Evolutionary conservation across 2,113 vertebrate genomes (phyloP), one percentile per base, ranked within the genome.

Genomic region (Ageneiosus marmoratus): DNA sequence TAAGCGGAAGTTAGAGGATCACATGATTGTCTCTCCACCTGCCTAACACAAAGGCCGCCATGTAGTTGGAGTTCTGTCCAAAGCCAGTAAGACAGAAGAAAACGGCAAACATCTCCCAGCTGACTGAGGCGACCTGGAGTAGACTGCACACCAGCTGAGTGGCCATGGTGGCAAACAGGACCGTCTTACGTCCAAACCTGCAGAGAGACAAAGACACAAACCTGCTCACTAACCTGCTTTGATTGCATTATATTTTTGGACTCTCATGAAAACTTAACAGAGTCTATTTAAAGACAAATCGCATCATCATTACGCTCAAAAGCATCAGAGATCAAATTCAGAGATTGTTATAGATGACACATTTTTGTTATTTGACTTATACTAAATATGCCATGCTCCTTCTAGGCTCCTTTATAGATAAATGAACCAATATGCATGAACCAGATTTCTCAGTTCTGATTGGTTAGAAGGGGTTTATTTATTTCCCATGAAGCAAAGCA

Each of bases 71-170:
- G 41, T 81, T 86, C 72, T 88, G 89, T 32, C 89, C 88, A 7
- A 90, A 7, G 87, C 89, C 91, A 84, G 86, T 88, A 29, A 91
- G 7, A 69, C 48, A 89, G 86, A 82, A 89, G 37, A 90, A 60
- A 50, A 89, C 2, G 46, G 84, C 80, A 78, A 90, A 91, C 90
- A 91, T 92, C 73, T 84, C n/a, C 90, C 89, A 92, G 50, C 20
- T 92, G 63, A 84, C 37, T 0, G 90, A 90, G 41, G 63, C 18
- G 44, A 88, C 85, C 79, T 91, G 88, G 72, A 90, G 63, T 75
- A 92, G 81, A 12, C 87, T 18, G 27, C 79, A 83, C 62, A 89
- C 50, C 10, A 81, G 82, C 55, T 88, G 89, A 41, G 90, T 22
- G 22, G 74, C 53, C 84, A 90, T 60, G 62, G 87, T 84, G 67